phyloP scores from a whole-genome alignment of 1,140 invertebrate genomes.

The Mercenaria mercenaria region DNA sequence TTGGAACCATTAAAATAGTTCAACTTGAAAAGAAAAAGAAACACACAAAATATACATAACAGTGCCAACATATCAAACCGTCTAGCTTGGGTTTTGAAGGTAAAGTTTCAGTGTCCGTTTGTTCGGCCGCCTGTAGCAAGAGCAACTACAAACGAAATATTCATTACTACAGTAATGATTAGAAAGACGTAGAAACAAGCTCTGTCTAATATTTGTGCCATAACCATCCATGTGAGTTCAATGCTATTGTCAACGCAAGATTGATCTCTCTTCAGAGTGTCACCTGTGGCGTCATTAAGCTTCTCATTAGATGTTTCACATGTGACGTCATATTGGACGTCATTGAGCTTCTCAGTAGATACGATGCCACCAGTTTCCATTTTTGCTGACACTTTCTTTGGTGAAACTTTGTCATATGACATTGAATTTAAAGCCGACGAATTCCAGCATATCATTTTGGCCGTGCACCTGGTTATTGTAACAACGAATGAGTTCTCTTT shows the following conservation, averaged over 20 bases:
- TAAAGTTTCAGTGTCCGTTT: not conserved
- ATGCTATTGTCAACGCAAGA: not conserved
- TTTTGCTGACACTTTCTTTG: not conserved
- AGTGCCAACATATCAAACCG: no score
- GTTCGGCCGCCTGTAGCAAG: not conserved
- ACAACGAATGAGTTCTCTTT: not conserved
- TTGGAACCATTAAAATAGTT: no score
- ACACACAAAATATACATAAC: no score
- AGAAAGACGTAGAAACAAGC: constrained; percentile 12
- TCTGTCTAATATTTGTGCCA: not conserved
- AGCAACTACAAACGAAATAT: constrained; percentile 4
- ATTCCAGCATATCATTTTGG: not conserved
- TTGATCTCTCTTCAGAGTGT: no score
- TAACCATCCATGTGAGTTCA: not conserved
- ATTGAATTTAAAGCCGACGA: not conserved
- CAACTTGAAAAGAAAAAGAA: no score
- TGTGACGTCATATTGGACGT: not conserved
- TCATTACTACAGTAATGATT: not conserved
- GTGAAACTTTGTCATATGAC: not conserved
- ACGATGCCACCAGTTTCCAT: not conserved
- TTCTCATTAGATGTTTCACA: not conserved
- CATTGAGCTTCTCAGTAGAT: not conserved
- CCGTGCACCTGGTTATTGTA: not conserved
- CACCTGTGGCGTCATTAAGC: no score
- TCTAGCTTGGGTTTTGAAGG: no score